Evolutionary conservation across 2,113 vertebrate genomes (phyloP).

Genomic region (Meleagris gallopavo): DNA sequence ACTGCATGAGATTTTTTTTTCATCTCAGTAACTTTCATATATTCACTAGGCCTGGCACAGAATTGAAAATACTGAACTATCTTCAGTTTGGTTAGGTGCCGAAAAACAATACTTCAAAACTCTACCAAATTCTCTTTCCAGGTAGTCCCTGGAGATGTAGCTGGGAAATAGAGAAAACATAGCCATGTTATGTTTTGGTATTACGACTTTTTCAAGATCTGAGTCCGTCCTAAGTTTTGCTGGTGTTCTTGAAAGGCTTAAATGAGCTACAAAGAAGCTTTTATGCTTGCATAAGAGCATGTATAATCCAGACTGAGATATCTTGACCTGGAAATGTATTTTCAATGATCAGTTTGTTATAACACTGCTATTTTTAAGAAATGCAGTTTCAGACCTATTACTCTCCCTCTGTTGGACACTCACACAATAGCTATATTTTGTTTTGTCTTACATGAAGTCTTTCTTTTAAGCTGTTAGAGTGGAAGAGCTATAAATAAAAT

Average conservation of each 20-base stretch:
- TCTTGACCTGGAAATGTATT: background rate
- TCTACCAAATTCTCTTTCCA: background rate
- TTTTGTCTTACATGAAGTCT: background rate
- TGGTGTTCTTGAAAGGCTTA: background rate
- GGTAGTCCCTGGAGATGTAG: background rate
- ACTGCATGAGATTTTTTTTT: background rate
- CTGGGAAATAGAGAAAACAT: background rate
- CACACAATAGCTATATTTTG: background rate
- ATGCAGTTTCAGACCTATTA: background rate
- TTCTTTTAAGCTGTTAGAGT: background rate
- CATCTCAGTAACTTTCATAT: background rate
- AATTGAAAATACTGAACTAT: background rate
- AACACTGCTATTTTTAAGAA: background rate
- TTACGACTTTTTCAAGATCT: background rate
- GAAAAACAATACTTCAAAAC: background rate
- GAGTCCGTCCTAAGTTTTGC: background rate
- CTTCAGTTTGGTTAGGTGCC: background rate
- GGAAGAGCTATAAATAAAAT: background rate
- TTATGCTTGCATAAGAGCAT: background rate
- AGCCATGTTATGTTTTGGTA: background rate
- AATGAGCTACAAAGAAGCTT: background rate
- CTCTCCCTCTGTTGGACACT: conserved; percentile 8
- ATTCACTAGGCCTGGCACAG: background rate
- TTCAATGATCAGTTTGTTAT: background rate
- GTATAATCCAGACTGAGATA: background rate